Base-by-base conservation (phyloP, 1,140 invertebrate species). In the Mercenaria mercenaria region DNA sequence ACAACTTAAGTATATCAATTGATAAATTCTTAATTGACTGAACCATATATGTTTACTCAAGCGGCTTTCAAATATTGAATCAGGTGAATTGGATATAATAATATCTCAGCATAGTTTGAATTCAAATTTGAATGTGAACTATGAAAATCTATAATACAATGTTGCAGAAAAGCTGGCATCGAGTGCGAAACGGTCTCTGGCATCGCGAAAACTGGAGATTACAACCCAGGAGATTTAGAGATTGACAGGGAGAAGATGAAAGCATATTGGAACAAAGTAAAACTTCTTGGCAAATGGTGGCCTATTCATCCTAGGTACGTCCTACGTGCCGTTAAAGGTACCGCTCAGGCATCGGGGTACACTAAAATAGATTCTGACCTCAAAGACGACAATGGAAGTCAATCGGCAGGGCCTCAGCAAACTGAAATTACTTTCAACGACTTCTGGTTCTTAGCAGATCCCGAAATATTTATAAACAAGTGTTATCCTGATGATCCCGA, bases 221-320 rank as follows among this genome's bases (percentile, higher is more conserved):
- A 84, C 32, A 43, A 84, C 20, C 82, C 82, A 2, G 82, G 82
- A 18, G 82, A 84, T 72, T n/a, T 84, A 15, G 29, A 61, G 34
- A 67, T 84, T 6, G 82, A 84, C 47, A 72, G 18, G n/a, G 82
- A 69, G 1, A 67, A 50, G 37, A 83, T 83, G 82, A 6, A 72
- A 10, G 18, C 82, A 0, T 67, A 47, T 23, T 84, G 82, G 82
- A 84, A 84, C 64, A 84, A 84, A 50, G 59, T 84, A 8, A 43
- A 29, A 4, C 61, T 84, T 59, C 59, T 69, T 39, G 82, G 82
- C 0, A 67, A 72, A 84, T 84, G 59, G 61, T 84, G 82, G 82
- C 82, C 82, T 0, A 67, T 84, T 39, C 59, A 84, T 37, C 82
- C 82, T 26, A 23, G 82, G 23, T 84, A 72, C 20, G 64, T 84